These are phyloP conservation scores for Sceloporus undulatus DNA, from an alignment of 2,113 vertebrate genomes.

Conservation along the genomic window DNA sequence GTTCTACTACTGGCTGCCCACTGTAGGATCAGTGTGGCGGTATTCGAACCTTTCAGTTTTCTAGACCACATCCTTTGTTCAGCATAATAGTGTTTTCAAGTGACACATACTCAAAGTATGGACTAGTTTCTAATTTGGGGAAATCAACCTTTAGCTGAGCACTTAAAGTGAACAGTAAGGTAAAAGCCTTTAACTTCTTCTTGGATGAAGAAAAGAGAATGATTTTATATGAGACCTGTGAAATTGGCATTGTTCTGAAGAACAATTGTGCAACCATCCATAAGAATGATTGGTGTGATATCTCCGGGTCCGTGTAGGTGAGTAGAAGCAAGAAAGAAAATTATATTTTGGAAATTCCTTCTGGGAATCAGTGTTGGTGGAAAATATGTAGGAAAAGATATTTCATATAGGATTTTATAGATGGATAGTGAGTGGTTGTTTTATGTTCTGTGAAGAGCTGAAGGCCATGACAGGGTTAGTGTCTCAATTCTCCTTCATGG, in stretches of 20 bases:
- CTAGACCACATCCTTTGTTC: conserved; percentile 1
- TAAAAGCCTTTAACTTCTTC: neutral
- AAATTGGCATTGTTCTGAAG: neutral
- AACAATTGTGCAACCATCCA: neutral
- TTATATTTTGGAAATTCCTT: neutral
- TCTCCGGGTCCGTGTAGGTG: neutral
- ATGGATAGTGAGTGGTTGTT: neutral
- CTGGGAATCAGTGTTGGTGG: neutral
- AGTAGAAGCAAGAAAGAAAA: neutral
- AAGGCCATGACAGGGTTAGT: no score
- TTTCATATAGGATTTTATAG: neutral
- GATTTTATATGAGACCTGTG: neutral
- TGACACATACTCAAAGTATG: neutral
- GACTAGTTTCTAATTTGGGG: neutral
- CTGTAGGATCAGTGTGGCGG: neutral
- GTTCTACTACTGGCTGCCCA: neutral
- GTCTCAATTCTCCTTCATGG: no score
- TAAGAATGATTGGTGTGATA: neutral
- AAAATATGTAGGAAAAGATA: neutral
- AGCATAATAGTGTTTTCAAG: neutral
- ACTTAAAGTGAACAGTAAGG: neutral
- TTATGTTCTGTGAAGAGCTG: no score
- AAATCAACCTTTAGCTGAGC: neutral
- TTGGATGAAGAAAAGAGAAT: neutral
- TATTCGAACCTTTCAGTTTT: neutral